Conservation (phyloP, 2,888 invertebrate genomes). For the Lepidochitona cinerea region DNA sequence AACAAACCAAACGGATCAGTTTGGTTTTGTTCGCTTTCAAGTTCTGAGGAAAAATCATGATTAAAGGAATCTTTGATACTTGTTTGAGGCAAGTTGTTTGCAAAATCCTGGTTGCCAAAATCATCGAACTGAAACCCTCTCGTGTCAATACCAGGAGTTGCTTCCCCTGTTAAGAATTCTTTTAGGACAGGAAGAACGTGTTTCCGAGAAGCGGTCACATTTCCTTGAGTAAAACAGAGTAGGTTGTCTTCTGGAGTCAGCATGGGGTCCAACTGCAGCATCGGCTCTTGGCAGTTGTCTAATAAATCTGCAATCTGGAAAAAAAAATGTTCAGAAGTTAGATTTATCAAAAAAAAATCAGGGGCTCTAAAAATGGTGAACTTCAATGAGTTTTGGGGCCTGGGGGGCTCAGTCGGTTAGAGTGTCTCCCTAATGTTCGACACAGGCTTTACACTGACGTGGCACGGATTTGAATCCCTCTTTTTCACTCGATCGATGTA, state of each 20-base stretch:
- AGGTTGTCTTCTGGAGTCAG: conserved; percentile 33
- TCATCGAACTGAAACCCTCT: neutral
- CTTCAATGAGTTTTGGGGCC: too few species aligned
- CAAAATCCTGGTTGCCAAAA: neutral
- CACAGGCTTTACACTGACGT: too few species aligned
- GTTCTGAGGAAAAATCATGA: neutral
- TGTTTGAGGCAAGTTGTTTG: neutral
- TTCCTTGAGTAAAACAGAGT: conserved; percentile 58
- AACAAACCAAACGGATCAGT: neutral
- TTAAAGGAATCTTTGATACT: neutral
- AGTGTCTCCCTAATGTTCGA: too few species aligned
- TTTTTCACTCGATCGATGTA: too few species aligned
- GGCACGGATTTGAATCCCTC: too few species aligned
- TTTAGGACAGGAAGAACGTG: conserved; percentile 63
- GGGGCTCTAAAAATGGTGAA: too few species aligned
- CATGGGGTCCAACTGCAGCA: conserved; percentile 49
- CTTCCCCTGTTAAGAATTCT: conserved; percentile 39
- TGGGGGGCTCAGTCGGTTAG: too few species aligned
- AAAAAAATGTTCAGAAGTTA: too few species aligned
- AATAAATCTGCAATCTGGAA: conserved; percentile 58
- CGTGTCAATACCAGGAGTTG: neutral
- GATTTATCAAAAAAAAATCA: too few species aligned
- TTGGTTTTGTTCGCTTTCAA: neutral
- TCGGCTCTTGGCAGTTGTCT: conserved; percentile 37
- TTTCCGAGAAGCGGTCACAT: conserved; percentile 64